These are phyloP conservation scores for Falco peregrinus DNA, from an alignment of 2,797 vertebrate genomes.

Conservation along the genomic window DNA sequence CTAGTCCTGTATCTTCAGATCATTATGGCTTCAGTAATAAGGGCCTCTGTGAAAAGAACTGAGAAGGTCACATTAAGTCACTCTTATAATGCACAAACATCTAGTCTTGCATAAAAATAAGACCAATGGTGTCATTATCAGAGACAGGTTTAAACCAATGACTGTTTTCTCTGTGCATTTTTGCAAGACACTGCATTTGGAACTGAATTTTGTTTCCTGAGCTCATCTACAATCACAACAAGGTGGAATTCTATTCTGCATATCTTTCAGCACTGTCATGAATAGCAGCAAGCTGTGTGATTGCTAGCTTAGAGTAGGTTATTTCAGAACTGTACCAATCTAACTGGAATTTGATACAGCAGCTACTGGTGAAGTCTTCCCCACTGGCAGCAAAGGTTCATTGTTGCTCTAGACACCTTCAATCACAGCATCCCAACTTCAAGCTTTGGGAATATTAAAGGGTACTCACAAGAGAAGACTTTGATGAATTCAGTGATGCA, in stretches of 20 bases:
- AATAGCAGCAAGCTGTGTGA: conserved; percentile 9
- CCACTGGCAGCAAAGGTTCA: not conserved
- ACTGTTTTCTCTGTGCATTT: not conserved
- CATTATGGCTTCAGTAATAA: not conserved
- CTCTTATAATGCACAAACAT: not conserved
- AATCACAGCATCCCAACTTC: not conserved
- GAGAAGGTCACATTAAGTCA: not conserved
- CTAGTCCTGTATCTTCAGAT: not conserved
- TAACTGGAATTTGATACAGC: conserved; percentile 13
- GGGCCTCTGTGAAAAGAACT: not conserved
- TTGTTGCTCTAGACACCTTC: not conserved
- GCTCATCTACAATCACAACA: not conserved
- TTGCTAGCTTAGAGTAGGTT: not conserved
- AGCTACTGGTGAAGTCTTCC: not conserved
- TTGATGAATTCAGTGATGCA: conserved; percentile 24
- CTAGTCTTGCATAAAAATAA: not conserved
- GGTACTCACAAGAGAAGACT: not conserved
- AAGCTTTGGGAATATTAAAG: not conserved
- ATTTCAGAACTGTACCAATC: not conserved
- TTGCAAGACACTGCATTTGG: not conserved
- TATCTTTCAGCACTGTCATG: not conserved
- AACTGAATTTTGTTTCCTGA: conserved; percentile 1
- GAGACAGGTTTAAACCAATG: not conserved
- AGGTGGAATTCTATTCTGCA: conserved; percentile 2
- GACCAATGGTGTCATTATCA: not conserved